Percentiles rank a stretch among this genome's conserved stretches.
Conservation (phyloP, 2,888 invertebrate genomes). For the Heliconius ethilla region DNA sequence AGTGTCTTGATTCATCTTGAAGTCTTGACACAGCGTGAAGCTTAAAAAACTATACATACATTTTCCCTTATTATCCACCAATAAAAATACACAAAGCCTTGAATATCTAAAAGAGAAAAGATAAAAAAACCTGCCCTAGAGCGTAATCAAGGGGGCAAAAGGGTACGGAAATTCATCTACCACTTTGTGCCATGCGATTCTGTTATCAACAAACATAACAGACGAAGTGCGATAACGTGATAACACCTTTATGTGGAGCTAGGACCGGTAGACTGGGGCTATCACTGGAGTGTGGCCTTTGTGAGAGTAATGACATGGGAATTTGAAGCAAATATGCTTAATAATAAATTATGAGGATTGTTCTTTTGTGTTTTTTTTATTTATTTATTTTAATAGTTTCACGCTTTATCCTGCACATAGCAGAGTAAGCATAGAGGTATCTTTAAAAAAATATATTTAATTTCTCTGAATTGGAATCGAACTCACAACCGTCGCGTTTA, state of each 20-base stretch:
- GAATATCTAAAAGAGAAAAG: background rate
- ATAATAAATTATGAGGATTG: background rate
- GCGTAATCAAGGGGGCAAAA: slow-evolving; percentile 39
- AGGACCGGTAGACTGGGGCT: slow-evolving; percentile 11
- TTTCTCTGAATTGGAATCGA: background rate
- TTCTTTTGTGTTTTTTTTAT: too few species aligned
- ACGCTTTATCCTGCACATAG: background rate
- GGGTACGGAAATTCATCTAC: slow-evolving; percentile 40
- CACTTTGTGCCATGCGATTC: slow-evolving; percentile 24
- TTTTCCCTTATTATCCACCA: too few species aligned
- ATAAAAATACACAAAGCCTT: too few species aligned
- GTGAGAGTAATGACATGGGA: background rate
- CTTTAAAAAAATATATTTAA: too few species aligned
- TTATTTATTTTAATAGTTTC: background rate
- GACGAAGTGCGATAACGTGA: slow-evolving; percentile 16
- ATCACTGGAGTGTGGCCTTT: background rate
- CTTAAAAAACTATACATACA: too few species aligned
- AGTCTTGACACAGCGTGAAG: too few species aligned
- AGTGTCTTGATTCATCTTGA: too few species aligned
- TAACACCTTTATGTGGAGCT: slow-evolving; percentile 21
- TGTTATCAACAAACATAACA: slow-evolving; percentile 33
- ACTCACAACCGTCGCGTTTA: background rate
- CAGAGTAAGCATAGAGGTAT: too few species aligned
- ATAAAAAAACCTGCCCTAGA: background rate
- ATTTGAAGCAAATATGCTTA: background rate